Evolutionary conservation across 2,888 invertebrate genomes (phyloP).

Genomic region (Conops quadrifasciatus): DNA sequence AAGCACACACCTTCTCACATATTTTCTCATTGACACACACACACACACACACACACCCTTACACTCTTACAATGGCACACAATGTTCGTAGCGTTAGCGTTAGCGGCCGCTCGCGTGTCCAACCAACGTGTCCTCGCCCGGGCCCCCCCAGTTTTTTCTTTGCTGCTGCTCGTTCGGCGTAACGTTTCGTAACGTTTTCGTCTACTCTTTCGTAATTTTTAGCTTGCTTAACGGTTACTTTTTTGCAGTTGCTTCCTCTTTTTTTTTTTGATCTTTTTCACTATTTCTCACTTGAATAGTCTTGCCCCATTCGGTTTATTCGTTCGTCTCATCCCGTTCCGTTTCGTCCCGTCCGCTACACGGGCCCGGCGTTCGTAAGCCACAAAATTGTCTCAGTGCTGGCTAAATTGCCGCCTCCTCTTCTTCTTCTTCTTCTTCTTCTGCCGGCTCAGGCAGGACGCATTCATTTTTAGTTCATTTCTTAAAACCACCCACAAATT

Average conservation of each 20-base stretch:
- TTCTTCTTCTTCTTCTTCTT: too few relatives aligned
- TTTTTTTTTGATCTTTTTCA: not conserved
- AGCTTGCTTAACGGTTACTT: not conserved
- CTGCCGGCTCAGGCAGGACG: not conserved
- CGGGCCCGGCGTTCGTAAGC: not conserved
- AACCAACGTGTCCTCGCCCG: slow-evolving; percentile 16
- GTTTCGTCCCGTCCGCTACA: not conserved
- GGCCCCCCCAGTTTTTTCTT: slow-evolving; percentile 45
- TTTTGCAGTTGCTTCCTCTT: not conserved
- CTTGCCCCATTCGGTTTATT: not conserved
- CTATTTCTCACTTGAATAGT: slow-evolving; percentile 18
- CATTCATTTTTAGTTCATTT: not conserved
- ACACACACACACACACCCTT: slow-evolving; percentile 26
- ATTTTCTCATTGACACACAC: too few relatives aligned
- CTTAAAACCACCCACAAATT: not conserved
- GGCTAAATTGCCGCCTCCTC: too few relatives aligned
- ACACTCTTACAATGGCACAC: not conserved
- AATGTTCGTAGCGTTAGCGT: not conserved
- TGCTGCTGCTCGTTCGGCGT: slow-evolving; percentile 39
- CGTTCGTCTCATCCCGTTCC: not conserved
- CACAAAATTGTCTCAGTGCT: not conserved
- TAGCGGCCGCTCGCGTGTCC: slow-evolving; percentile 43
- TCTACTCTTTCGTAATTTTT: slow-evolving; percentile 32
- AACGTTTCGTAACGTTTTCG: slow-evolving; percentile 43
- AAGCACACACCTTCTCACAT: slow-evolving; percentile 37